Base-by-base conservation (phyloP, 2,888 invertebrate genomes). In the Nowickia ferox region DNA sequence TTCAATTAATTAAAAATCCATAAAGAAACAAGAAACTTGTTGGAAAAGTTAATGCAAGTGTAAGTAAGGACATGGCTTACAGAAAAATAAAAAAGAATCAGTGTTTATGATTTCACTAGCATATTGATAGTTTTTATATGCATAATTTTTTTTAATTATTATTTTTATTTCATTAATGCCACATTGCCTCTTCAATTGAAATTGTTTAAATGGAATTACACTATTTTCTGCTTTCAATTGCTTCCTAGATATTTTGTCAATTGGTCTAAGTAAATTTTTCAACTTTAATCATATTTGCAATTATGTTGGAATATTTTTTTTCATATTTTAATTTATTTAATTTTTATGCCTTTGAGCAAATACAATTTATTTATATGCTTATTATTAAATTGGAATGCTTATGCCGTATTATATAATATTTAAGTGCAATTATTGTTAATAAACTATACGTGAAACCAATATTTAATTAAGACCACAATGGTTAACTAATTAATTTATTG, bases 1-100 rank as follows among this genome's bases (percentile, higher is more conserved):
- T 82, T 82, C 65, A 76, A 76, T 82, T 82, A 82, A 82, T 82
- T 82, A 76, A 82, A 82, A 76, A 42, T 42, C 65, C 63, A 63
- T 71, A 57, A 69, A 71, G 44, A 55, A 53, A 63, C 30, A 30
- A 30, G 30, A 65, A 75, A 75, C 59, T 17, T 66, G 57, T 42
- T 42, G 40, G 9, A 1, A 68, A 75, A 30, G 1, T 17, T 19
- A 51, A 5, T 38, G 11, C 17, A 19, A 3, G 8, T 13, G 9
- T 11, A 11, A 10, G 22, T 3, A 3, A n/a, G 9, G 1, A 22
- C 4, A 5, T 55, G 2, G 22, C 17, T 17, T 1, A 55, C 22
- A 55, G 11, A 55, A 55, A 22, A 22, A 55, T 66, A 2, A 6
- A 30, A 30, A 22, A 30, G 6, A 30, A 30, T 30, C 30, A 6